Evolutionary conservation across 2,113 vertebrate genomes (phyloP), one percentile per base, ranked within the genome.

Genomic region (Ellobius talpinus): DNA sequence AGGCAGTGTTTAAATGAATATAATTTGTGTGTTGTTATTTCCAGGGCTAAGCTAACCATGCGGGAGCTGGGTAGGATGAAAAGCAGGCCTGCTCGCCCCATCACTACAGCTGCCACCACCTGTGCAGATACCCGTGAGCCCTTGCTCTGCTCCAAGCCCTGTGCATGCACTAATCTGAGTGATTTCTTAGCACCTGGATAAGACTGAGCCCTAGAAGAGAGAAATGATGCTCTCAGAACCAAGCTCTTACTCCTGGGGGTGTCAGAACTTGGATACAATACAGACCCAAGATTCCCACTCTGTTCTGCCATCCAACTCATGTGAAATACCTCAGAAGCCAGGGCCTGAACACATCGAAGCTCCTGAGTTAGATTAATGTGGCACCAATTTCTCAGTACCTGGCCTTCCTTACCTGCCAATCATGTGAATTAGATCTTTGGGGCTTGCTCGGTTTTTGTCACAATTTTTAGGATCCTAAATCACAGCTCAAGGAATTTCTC

Each of bases 141-240:
- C 31, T 47, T 7, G 1, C n/a, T 55, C 2, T 26, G 1, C 8
- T 26, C 61, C 12, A 8, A 33, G 24, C 39, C 55, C 17, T n/a
- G n/a, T 0, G 7, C 0, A 0, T 5, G 36, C 7, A 17, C 19
- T 36, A 7, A 8, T 16, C 33, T 21, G 11, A 0, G 3, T 36
- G 14, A 24, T 42, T 31, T 17, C 3, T 24, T 7, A 82, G 8
- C 4, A 36, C 45, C 58, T 7, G 29, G 10, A 24, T 3, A 11
- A 87, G 81, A 91, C 9, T 33, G 47, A 82, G 19, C 12, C 19
- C 17, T 70, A 47, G 33, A 79, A 29, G 55, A 47, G 12, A 12
- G 42, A 74, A 50, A 1, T 36, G 26, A 47, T 11, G 10, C 12
- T 16, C 33, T 79, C 87, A 79, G 52, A 82, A 85, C 63, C 11